Evolutionary conservation across 2,797 vertebrate genomes (phyloP).

Genomic region (Rhincodon typus): DNA sequence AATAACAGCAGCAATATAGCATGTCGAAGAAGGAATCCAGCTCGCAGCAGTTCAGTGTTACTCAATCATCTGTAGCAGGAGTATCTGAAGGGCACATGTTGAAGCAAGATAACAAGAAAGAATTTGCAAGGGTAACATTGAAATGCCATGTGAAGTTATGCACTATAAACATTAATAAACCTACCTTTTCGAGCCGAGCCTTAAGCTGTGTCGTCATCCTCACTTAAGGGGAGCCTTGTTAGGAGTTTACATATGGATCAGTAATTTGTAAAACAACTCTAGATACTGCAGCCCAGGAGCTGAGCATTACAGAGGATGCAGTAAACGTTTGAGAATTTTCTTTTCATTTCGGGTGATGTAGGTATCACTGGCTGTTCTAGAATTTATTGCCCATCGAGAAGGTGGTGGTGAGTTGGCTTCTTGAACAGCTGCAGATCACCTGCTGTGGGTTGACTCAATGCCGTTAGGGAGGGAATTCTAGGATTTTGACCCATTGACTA

Average conservation of each 20-base stretch:
- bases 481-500: no score
- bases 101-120: not conserved
- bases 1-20: not conserved
- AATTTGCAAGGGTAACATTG: not conserved
- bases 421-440: no score
- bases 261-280: not conserved
- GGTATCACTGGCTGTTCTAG: no score
- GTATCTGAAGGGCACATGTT: not conserved
- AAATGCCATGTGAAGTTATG: not conserved
- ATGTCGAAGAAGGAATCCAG: not conserved
- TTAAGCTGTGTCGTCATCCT: not conserved
- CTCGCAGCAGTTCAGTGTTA: not conserved
- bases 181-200: no score
- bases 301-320: no score
- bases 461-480: no score
- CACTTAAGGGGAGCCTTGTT: not conserved
- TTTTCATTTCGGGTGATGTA: no score
- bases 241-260: not conserved
- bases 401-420: no score
- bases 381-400: no score
- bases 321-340: no score
- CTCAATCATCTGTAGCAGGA: not conserved
- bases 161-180: not conserved
- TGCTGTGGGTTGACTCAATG: no score
- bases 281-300: not conserved